Conservation (phyloP, 2,113 vertebrate genomes). For the Parus major region DNA sequence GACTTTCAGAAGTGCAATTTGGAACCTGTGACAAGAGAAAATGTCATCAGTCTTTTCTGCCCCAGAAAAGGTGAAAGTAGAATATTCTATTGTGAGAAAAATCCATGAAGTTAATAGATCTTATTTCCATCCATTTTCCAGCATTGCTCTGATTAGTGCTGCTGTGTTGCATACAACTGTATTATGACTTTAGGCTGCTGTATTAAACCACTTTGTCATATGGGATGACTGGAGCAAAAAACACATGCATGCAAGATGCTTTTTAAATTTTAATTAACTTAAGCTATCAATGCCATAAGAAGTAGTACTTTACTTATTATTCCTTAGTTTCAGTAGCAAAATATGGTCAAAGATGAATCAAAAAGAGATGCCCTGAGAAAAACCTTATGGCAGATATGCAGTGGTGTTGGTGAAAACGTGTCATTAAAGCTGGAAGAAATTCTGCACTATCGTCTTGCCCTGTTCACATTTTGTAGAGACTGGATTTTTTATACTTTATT, state of each 20-base stretch:
- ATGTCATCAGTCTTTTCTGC: neutral
- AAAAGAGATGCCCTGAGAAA: neutral
- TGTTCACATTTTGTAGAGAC: neutral
- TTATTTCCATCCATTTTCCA: neutral
- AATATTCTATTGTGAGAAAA: neutral
- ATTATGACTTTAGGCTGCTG: neutral
- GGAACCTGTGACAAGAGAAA: neutral
- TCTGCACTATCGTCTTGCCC: neutral
- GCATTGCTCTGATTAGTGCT: neutral
- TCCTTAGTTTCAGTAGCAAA: neutral
- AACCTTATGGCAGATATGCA: fast-evolving
- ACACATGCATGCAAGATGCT: fast-evolving
- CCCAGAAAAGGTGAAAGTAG: neutral
- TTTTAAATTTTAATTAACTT: neutral
- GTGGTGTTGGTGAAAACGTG: neutral
- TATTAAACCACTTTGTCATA: neutral
- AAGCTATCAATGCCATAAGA: neutral
- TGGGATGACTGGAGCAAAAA: neutral
- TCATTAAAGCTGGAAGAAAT: neutral
- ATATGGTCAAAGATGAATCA: neutral
- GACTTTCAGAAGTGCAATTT: neutral
- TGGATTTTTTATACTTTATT: neutral
- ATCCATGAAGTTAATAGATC: neutral
- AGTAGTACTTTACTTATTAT: neutral
- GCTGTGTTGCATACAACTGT: neutral